Conservation (phyloP, 2,113 vertebrate genomes). For the Nerophis ophidion region DNA sequence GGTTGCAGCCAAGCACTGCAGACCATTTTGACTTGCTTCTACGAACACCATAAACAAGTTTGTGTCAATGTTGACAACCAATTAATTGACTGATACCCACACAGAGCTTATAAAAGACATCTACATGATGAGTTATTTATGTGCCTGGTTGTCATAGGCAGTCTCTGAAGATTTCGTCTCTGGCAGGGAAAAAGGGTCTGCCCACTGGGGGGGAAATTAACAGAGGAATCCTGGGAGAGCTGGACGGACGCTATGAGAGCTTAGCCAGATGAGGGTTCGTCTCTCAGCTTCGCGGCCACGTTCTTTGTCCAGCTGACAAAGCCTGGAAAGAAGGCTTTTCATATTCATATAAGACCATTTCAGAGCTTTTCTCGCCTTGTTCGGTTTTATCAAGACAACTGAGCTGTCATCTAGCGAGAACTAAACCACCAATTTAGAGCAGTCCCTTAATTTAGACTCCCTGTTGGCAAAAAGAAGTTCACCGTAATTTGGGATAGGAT, state of each 20-base stretch:
- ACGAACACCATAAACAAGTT: neutral
- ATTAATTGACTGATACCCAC: neutral
- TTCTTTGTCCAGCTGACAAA: conserved; percentile 56
- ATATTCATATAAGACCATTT: conserved; percentile 49
- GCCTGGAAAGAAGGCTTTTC: conserved; percentile 45
- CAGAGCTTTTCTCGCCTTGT: conserved; percentile 20
- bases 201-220: conserved; percentile 58
- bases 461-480: conserved; percentile 5
- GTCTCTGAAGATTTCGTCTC: conserved; percentile 48
- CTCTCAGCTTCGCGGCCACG: conserved; percentile 47
- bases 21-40: neutral
- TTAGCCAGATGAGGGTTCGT: conserved; percentile 54
- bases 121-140: conserved; percentile 40
- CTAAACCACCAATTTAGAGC: conserved; percentile 43
- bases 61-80: neutral
- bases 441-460: conserved; percentile 7
- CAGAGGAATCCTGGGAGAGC: conserved; percentile 56
- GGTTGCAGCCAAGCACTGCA: neutral
- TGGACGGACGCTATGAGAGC: conserved; percentile 51
- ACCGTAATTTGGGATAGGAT: conserved; percentile 6
- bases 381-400: conserved; percentile 33
- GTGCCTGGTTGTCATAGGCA: conserved; percentile 35
- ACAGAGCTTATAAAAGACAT: neutral
- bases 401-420: conserved; percentile 40
- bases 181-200: conserved; percentile 40